These are phyloP conservation scores for Ectobius pallidus DNA, from an alignment of 2,888 invertebrate species.

Conservation along the genomic window DNA sequence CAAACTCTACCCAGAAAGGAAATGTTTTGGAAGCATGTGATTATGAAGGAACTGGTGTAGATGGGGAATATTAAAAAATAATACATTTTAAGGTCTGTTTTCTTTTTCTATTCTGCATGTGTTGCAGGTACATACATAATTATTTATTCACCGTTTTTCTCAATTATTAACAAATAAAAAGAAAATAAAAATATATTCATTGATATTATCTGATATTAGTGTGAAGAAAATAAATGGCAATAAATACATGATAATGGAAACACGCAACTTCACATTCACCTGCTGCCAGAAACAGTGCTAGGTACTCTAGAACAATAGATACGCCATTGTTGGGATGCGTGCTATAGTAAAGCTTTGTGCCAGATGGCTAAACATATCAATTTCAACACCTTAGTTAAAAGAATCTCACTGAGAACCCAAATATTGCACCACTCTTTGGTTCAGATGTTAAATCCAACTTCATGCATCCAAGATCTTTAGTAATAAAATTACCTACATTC, in stretches of 20 bases:
- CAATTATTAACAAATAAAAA: constrained; percentile 30
- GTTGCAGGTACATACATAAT: constrained; percentile 27
- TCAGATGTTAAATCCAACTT: not conserved
- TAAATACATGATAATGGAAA: constrained; percentile 29
- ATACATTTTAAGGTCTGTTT: no score
- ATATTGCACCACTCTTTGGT: constrained; percentile 6
- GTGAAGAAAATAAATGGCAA: constrained; percentile 29
- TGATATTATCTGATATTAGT: constrained; percentile 18
- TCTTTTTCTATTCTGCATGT: constrained; percentile 4
- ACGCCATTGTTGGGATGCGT: not conserved
- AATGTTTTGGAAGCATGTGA: no score
- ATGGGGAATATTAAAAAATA: no score
- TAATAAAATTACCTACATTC: no score
- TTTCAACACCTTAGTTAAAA: not conserved
- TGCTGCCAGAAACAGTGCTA: constrained; percentile 16
- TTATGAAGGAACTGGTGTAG: no score
- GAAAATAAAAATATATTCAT: constrained; percentile 13
- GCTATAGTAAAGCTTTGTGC: not conserved
- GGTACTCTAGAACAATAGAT: not conserved
- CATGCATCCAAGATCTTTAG: no score
- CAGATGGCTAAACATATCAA: not conserved
- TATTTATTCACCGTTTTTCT: constrained; percentile 21
- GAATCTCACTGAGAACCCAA: no score
- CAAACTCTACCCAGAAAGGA: no score
- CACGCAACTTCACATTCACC: not conserved